These are phyloP conservation scores for Caradrina kadenii DNA, from an alignment of 2,888 invertebrate species.

Conservation along the genomic window DNA sequence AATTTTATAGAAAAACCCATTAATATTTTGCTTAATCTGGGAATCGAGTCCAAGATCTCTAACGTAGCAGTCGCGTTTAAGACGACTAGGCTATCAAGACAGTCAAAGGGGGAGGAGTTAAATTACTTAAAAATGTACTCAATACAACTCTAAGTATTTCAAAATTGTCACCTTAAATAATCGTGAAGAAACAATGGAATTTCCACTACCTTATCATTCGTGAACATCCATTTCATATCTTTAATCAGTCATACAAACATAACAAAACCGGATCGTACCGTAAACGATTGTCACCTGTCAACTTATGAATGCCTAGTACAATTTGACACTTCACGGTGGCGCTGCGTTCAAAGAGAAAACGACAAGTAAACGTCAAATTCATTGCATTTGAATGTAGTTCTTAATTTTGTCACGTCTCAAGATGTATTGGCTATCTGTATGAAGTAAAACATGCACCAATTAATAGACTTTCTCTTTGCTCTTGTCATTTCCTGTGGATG, in stretches of 20 bases:
- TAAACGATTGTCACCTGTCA: constrained; percentile 52
- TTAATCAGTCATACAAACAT: constrained; percentile 50
- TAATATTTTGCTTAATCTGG: too few species aligned
- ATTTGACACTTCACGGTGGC: constrained; percentile 3
- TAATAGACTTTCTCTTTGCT: constrained; percentile 64
- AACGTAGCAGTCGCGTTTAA: too few species aligned
- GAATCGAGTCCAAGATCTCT: too few species aligned
- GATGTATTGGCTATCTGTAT: constrained; percentile 14
- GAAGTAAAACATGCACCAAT: constrained; percentile 48
- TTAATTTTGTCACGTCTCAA: constrained; percentile 1
- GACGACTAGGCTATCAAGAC: too few species aligned
- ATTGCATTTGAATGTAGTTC: constrained; percentile 11
- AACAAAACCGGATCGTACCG: constrained; percentile 31
- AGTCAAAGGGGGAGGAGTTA: too few species aligned
- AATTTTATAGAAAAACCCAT: too few species aligned
- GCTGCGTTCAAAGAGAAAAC: constrained; percentile 4
- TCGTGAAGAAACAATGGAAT: constrained; percentile 44
- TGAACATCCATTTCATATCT: constrained; percentile 47
- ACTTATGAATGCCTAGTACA: constrained; percentile 21
- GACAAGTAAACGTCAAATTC: not conserved
- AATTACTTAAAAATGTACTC: too few species aligned
- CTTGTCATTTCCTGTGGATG: constrained; percentile 53
- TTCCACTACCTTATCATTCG: constrained; percentile 31
- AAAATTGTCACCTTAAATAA: not conserved
- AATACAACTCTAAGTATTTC: not conserved